Evolutionary conservation across 2,888 invertebrate species (phyloP), one percentile per base, ranked within the genome.

Genomic region (Lymantria dispar): DNA sequence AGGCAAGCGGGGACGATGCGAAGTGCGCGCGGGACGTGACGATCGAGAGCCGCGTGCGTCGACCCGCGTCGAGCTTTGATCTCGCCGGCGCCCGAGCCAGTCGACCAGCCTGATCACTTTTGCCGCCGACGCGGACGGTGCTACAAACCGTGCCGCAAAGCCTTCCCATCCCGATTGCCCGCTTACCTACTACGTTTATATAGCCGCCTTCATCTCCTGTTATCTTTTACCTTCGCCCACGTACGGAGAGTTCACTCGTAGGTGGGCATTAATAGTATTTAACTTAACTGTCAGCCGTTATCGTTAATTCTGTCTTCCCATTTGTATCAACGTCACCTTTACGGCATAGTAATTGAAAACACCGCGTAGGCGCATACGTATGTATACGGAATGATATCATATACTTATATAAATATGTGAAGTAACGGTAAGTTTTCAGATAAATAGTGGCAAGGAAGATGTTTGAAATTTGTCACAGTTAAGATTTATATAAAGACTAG

Each of bases 41-140:
- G 64, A 65, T 64, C 75, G 75, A 80, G 78, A 74, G 80, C 83
- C 83, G 85, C 88, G 89, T 87, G 83, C 89, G 87, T 87, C 88
- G 90, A 90, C 90, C 89, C 83, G 76, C 80, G 75, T 66, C 65
- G 68, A 61, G 75, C 85, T 88, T 87, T 88, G 86, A 88, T 87
- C 80, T 79, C 66, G 68, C 82, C 84, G n/a, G n/a, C n/a, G 80
- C 72, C 50, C 64, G 47, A 56, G 56, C 45, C 45, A 39, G 30
- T 39, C 48, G 51, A 42, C 33, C 56, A 47, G 58, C 52, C 50
- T 47, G 59, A 57, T 61, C 58, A 64, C 60, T 65, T 55, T 61
- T 57, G 61, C 53, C 54, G 58, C 47, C 66, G 71, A 66, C 61
- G 69, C 64, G 67, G 66, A 55, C 62, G 68, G 12, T 40, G 40